These are phyloP conservation scores for Lacanobia oleracea DNA, from an alignment of 2,888 invertebrate species.

Conservation along the genomic window DNA sequence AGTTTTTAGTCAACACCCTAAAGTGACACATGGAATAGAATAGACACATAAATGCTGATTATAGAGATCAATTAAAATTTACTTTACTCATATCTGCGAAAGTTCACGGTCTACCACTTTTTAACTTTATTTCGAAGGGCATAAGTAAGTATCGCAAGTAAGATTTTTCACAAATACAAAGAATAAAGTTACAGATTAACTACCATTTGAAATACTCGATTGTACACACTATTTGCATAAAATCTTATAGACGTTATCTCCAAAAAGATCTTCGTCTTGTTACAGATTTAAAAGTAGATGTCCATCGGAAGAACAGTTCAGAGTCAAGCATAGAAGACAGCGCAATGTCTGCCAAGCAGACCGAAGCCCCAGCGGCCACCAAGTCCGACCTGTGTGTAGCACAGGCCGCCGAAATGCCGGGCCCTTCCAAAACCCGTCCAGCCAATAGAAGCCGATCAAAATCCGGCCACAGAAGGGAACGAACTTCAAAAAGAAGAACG, in stretches of 20 bases:
- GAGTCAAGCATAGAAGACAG: constrained; percentile 95
- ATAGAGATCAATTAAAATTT: too few species aligned
- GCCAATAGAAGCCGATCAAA: constrained; percentile 77
- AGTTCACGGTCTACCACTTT: too few species aligned
- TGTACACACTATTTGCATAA: too few species aligned
- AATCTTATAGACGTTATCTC: not conserved
- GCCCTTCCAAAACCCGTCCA: constrained; percentile 81
- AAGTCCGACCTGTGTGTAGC: constrained; percentile 85
- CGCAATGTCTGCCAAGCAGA: constrained; percentile 86
- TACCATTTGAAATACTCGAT: too few species aligned
- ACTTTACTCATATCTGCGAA: too few species aligned
- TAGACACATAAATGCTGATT: too few species aligned
- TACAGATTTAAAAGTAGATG: constrained; percentile 97
- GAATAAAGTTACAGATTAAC: too few species aligned
- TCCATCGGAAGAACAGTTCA: constrained; percentile 97
- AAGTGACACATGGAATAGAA: too few species aligned
- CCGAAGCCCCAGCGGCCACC: constrained; percentile 79
- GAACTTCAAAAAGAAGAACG: constrained; percentile 79
- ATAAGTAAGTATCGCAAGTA: too few species aligned
- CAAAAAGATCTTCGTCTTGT: constrained; percentile 58
- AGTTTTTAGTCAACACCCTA: too few species aligned
- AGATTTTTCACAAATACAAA: too few species aligned
- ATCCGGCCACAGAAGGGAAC: constrained; percentile 80
- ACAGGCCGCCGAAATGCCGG: constrained; percentile 75
- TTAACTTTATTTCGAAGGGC: too few species aligned